These are phyloP conservation scores for Rugalucina vietnamica DNA, from an alignment of 2,888 invertebrate genomes.

Conservation along the genomic window DNA sequence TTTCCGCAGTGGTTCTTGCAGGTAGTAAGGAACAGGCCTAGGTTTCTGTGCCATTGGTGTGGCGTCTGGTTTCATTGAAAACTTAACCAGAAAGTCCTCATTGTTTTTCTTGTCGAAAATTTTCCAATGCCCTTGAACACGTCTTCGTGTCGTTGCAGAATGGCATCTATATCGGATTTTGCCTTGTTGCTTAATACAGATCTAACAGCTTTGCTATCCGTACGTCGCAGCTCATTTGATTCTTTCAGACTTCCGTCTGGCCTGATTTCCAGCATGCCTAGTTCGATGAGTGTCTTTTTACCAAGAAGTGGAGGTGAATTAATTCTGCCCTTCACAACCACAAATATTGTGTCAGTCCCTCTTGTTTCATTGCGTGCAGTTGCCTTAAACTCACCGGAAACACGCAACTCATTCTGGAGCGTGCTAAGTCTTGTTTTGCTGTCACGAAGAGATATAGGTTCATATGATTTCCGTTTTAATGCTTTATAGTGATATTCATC, in stretches of 20 bases:
- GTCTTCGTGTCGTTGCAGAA: neutral
- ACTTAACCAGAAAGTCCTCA: constrained; percentile 2
- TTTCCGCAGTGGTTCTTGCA: constrained; percentile 8
- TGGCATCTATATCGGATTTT: neutral
- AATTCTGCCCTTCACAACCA: neutral
- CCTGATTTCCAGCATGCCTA: constrained; percentile 20
- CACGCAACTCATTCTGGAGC: no score
- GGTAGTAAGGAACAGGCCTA: constrained; percentile 15
- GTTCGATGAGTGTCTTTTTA: constrained; percentile 1
- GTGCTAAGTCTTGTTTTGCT: no score
- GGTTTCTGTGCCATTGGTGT: constrained; percentile 25
- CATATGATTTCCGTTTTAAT: neutral
- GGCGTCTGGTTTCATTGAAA: constrained; percentile 24
- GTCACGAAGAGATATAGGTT: no score
- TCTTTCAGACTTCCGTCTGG: neutral
- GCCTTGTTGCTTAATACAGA: neutral
- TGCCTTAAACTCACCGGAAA: no score
- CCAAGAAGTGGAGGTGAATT: constrained; percentile 31
- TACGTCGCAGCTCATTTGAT: constrained; percentile 12
- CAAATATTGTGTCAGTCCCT: neutral
- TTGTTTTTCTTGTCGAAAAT: constrained; percentile 1
- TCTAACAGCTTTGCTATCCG: neutral
- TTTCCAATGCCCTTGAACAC: neutral
- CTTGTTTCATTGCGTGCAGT: no score
- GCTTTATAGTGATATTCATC: neutral